Evolutionary conservation across 2,113 vertebrate species (phyloP).

Genomic region (Neodon shergylaensis): DNA sequence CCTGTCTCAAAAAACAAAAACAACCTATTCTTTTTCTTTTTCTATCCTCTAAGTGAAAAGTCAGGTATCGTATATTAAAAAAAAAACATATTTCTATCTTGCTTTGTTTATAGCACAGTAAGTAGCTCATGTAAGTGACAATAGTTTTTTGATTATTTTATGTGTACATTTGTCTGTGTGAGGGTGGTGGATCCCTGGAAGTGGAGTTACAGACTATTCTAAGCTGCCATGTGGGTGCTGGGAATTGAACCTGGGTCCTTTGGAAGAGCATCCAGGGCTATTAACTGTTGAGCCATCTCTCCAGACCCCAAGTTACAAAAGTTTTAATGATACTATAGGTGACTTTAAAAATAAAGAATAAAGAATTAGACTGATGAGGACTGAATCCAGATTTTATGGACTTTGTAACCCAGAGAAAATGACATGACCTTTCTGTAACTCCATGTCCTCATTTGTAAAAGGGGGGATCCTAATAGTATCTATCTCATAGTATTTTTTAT

Average conservation of each 20-base stretch:
- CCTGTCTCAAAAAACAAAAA: neutral
- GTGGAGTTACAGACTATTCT: neutral
- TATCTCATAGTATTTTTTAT: neutral
- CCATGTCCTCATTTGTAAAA: neutral
- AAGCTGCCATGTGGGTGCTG: neutral
- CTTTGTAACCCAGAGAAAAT: conserved; percentile 12
- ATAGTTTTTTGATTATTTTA: neutral
- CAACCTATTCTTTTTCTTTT: neutral
- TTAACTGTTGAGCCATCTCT: neutral
- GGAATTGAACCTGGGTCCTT: neutral
- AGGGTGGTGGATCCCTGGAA: neutral
- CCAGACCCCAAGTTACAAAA: neutral
- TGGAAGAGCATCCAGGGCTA: neutral
- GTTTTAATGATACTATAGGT: neutral
- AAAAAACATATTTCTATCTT: neutral
- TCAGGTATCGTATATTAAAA: neutral
- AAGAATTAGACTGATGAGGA: neutral
- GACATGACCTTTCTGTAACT: neutral
- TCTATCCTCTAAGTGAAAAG: conserved; percentile 25
- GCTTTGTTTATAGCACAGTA: neutral
- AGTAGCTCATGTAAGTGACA: neutral
- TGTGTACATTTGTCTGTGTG: neutral
- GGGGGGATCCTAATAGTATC: neutral
- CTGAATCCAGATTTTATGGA: neutral
- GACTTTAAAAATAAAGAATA: neutral